Base-by-base conservation (phyloP, 2,113 vertebrate genomes). In the Psittacara wagleri region DNA sequence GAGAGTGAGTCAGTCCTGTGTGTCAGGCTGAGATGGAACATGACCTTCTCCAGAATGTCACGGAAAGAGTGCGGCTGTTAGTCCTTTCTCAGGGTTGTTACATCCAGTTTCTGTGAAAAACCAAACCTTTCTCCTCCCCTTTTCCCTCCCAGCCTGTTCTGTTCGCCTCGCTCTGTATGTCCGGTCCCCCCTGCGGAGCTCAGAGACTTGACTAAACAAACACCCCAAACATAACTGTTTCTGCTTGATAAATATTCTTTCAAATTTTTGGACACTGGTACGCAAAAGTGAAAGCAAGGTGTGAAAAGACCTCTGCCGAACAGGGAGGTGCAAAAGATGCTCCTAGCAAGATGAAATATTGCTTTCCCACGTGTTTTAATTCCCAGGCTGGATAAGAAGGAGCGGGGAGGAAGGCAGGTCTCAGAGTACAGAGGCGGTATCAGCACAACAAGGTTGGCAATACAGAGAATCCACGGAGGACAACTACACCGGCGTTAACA, bases 1-100 rank as follows among this genome's bases (percentile, higher is more conserved):
- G 31, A 44, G 25, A 85, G 19, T 66, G 88, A 93, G 78, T 93
- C 95, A 97, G 67, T 73, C 82, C 81, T 67, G 43, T 59, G 44
- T 86, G 70, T 91, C 44, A 17, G 29, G 59, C 72, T 86, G 84
- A 88, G 90, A 62, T 11, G 70, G 94, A 96, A 68, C 91, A 90
- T 93, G 94, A 97, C 96, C 97, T 97, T 83, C 85, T 83, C 63
- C 88, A 43, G 37, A 88, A 88, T 81, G 96, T 91, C 95, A 95
- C 2, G 2, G 79, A 62, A 55, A 82, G 52, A 64, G 29, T 9
- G 33, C 2, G 37, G 49, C 25, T 6, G 54, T 52, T 77, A 66
- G 80, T 94, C 62, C 92, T 62, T 55, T 43, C 75, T 62, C 25
- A 17, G 48, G 64, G 75, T 63, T 95, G 88, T 83, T 96, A 88